Evolutionary conservation across 1,140 invertebrate species (phyloP).

Genomic region (Scaptodrosophila lebanonensis): DNA sequence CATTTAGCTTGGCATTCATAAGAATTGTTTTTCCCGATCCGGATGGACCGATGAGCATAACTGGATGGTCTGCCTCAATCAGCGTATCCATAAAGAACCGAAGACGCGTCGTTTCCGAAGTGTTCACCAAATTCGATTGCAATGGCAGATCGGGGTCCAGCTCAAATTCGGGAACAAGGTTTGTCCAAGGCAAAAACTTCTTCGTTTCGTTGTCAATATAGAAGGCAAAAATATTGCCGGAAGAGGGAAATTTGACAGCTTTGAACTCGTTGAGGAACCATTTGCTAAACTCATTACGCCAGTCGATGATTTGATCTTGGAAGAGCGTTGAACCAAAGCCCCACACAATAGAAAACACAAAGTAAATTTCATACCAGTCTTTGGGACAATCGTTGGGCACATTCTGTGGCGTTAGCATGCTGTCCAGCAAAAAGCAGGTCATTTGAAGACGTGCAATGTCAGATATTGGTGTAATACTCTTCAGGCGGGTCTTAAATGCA

Average conservation of each 20-base stretch:
- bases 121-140: constrained; percentile 90
- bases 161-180: constrained; percentile 87
- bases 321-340: constrained; percentile 93
- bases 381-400: constrained; percentile 91
- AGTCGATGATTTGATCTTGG: constrained; percentile 92
- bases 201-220: constrained; percentile 92
- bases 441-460: constrained; percentile 94
- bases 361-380: constrained; percentile 96
- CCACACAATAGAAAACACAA: constrained; percentile 94
- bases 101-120: constrained; percentile 91
- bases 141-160: constrained; percentile 91
- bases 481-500: constrained; percentile 86
- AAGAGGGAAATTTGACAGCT: constrained; percentile 89
- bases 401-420: constrained; percentile 87
- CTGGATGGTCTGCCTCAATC: constrained; percentile 86
- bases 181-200: constrained; percentile 91
- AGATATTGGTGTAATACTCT: constrained; percentile 93
- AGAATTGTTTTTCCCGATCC: constrained; percentile 92
- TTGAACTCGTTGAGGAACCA: constrained; percentile 92
- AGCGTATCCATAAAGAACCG: constrained; percentile 93
- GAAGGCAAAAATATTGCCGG: constrained; percentile 90
- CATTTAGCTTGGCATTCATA: constrained; percentile 87
- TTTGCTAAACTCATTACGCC: constrained; percentile 91
- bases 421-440: constrained; percentile 92
- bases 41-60: constrained; percentile 94